Conservation (phyloP, 1,140 invertebrate species). For the Camponotus pennsylvanicus region DNA sequence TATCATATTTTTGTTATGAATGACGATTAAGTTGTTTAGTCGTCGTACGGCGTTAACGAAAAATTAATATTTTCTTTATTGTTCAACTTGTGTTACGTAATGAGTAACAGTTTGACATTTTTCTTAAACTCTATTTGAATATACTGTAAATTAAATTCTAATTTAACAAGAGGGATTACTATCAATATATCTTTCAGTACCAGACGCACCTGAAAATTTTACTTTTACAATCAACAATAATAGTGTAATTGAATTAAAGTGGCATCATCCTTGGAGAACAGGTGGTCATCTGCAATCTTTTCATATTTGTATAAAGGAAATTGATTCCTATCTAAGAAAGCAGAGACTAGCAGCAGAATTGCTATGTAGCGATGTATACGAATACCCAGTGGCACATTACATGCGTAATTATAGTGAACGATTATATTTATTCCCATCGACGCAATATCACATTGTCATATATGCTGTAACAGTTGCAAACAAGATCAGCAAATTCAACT, state of each 20-base stretch:
- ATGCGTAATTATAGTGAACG: slow-evolving; percentile 22
- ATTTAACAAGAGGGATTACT: not conserved
- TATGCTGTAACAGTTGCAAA: slow-evolving; percentile 47
- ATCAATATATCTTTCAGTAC: slow-evolving; percentile 19
- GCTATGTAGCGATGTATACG: not conserved
- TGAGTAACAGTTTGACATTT: not conserved
- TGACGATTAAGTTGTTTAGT: not conserved
- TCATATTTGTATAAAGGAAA: slow-evolving; percentile 4
- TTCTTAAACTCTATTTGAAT: not conserved
- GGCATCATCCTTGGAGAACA: slow-evolving; percentile 72
- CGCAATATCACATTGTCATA: slow-evolving; percentile 53
- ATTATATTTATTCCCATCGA: slow-evolving; percentile 67
- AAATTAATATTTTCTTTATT: not conserved
- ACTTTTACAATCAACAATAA: not conserved
- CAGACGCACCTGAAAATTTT: slow-evolving; percentile 44
- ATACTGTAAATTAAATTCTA: not conserved
- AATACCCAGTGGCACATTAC: slow-evolving; percentile 41
- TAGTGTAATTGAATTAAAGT: slow-evolving; percentile 56
- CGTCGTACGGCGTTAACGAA: no score
- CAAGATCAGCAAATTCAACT: not conserved
- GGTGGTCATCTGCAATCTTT: slow-evolving; percentile 57
- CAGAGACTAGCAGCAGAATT: not conserved
- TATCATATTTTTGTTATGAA: not conserved
- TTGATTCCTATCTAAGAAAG: slow-evolving; percentile 44
- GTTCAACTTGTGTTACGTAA: not conserved